phyloP scores from a whole-genome alignment of 2,797 vertebrate species.

The Pantherophis vulpinus region DNA sequence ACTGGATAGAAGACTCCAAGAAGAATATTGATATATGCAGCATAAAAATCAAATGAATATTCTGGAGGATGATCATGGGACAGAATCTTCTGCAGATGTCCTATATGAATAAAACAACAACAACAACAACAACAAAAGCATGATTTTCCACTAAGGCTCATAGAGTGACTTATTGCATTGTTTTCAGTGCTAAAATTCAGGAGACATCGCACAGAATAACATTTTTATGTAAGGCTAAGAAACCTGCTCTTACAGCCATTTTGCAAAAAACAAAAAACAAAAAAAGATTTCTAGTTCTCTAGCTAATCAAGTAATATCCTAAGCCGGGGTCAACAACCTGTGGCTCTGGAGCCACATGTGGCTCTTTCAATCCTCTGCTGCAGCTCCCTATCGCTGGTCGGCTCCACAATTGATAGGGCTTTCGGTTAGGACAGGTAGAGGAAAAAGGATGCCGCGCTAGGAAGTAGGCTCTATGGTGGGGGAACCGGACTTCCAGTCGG shows the following conservation, averaged over 20 bases:
- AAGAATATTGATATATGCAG: slow-evolving; percentile 93
- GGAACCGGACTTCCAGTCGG: no score
- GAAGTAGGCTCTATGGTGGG: no score
- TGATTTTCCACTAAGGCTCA: not conserved
- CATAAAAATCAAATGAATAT: slow-evolving; percentile 89
- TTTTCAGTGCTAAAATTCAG: not conserved
- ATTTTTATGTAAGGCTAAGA: not conserved
- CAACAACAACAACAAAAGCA: not conserved
- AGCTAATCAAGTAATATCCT: not conserved
- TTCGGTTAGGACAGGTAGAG: no score
- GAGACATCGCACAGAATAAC: not conserved
- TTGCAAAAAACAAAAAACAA: no score
- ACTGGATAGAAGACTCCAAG: slow-evolving; percentile 95
- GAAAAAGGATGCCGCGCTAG: no score
- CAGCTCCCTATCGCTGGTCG: no score
- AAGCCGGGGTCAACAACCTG: not conserved
- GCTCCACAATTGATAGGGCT: no score
- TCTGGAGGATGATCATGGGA: slow-evolving; percentile 83
- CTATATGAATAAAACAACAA: slow-evolving; percentile 65
- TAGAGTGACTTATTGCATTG: not conserved
- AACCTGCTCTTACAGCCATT: no score
- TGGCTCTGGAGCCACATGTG: no score
- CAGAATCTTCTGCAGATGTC: slow-evolving; percentile 89
- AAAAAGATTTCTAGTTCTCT: not conserved
- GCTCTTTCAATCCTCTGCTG: no score